Evolutionary conservation across 2,113 vertebrate genomes (phyloP), one percentile per base, ranked within the genome.

Genomic region (Falcunculus frontatus): DNA sequence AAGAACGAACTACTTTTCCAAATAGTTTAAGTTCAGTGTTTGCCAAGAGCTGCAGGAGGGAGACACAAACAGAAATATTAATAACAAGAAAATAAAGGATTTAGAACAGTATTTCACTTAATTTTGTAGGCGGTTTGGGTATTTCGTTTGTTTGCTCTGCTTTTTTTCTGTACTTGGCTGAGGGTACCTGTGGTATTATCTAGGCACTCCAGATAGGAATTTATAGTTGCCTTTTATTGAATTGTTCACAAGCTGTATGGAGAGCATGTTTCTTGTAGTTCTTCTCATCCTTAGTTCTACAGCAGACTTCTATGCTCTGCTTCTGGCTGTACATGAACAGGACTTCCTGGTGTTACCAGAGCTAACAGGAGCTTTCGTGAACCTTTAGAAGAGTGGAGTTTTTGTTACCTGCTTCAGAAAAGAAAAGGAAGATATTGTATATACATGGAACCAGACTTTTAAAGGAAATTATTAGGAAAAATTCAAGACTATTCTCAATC

Each of bases 21-120:
- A 95, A 93, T 94, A 93, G 86, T 94, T 96, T 44, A 80, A 67
- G 82, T 85, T 79, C 49, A 35, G 22, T 44, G 47, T 63, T 96
- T 96, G 96, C 95, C 89, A 97, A 88, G 26, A 94, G 56, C 78
- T 96, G 94, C 94, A 95, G 93, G 95, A 97, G 90, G 69, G 75
- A 96, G 44, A 93, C 56, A 90, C 49, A 96, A 93, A 19, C 77
- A 92, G 76, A 82, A 96, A 93, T 76, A 90, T 52, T 90, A 86
- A 88, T 73, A 94, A 91, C 12, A 92, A 84, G 35, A 83, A 91
- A 96, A 59, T 32, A 88, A 92, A 93, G 68, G 79, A 76, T 94
- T 94, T 89, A 84, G 62, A 96, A 55, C 44, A 86, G 60, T 59
- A 74, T 96, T 92, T 88, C 21, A 76, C 68, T 96, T 94, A 39